Evolutionary conservation across 2,113 vertebrate species (phyloP), one percentile per base, ranked within the genome.

Genomic region (Heteronetta atricapilla): DNA sequence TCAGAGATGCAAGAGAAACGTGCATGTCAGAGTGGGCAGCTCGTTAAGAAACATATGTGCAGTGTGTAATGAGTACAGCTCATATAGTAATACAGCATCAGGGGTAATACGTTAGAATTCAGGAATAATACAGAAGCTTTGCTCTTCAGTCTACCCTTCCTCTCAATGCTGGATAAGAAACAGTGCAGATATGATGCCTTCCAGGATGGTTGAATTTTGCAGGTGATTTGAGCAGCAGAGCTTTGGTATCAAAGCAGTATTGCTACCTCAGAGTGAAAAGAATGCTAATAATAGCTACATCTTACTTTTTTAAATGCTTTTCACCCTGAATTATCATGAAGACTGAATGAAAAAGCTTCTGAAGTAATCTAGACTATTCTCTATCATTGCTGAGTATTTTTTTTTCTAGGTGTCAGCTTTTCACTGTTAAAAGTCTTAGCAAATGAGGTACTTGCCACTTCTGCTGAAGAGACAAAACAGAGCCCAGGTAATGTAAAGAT

Each of bases 1-100:
- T 93, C 83, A 97, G 77, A 58, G 77, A 74, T 94, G 97, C 62
- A 87, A 85, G 78, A 72, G 55, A 70, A 91, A 73, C 11, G 17
- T 68, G 18, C 36, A 6, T 60, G 66, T 58, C 82, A 38, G 34
- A 52, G 13, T 1, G 44, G 46, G 40, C 46, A 79, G 29, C 38
- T 92, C 58, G 8, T 9, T 69, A 62, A 23, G 74, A 82, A 85
- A n/a, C 8, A 17, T 48, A 2, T 69, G 26, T 34, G 28, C 26
- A 10, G 5, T 50, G 36, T 66, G 42, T 69, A 60, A 70, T 58
- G 42, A 60, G 33, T 82, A 62, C 83, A 79, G 92, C 50, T 82
- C 52, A 13, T 89, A 70, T 5, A 76, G 78, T 63, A 90, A 73
- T 44, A 33, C 23, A 56, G 28, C 29, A 60, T 70, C 34, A 75